Evolutionary conservation across 2,797 vertebrate genomes (phyloP).

Genomic region (Pangasius sanitwongsei): DNA sequence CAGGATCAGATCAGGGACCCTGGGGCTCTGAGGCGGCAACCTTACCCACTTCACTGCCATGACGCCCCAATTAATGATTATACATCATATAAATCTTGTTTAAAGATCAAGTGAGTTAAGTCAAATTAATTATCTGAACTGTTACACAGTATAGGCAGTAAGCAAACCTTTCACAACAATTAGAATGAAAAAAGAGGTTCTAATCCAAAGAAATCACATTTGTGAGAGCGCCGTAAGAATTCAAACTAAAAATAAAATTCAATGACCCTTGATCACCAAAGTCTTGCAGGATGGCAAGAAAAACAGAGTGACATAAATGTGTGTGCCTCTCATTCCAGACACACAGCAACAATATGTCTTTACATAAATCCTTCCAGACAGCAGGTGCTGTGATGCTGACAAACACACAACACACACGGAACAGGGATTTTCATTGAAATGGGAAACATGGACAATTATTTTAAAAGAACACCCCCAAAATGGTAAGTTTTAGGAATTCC

Average conservation of each 20-base stretch:
- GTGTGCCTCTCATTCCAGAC: background rate
- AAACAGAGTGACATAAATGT: background rate
- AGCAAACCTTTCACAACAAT: constrained; percentile 19
- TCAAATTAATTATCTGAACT: constrained; percentile 60
- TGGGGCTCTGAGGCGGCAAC: background rate
- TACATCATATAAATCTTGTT: constrained; percentile 57
- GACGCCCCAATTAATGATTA: constrained; percentile 51
- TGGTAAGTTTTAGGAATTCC: background rate
- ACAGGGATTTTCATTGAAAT: background rate
- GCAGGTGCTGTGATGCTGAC: background rate
- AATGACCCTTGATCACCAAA: background rate
- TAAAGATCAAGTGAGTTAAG: constrained; percentile 47
- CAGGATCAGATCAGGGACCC: background rate
- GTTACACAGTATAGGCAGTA: constrained; percentile 49
- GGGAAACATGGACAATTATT: background rate
- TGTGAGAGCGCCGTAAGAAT: background rate
- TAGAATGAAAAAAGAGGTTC: background rate
- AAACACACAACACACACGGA: background rate
- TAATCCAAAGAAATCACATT: constrained; percentile 20
- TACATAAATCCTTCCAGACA: constrained; percentile 5
- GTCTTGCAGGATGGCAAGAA: background rate
- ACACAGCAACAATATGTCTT: background rate
- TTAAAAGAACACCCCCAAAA: background rate
- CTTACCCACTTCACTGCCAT: background rate
- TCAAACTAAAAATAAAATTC: background rate